These are phyloP conservation scores for Cyprinodon tularosa DNA, from an alignment of 2,113 vertebrate species.

Conservation along the genomic window DNA sequence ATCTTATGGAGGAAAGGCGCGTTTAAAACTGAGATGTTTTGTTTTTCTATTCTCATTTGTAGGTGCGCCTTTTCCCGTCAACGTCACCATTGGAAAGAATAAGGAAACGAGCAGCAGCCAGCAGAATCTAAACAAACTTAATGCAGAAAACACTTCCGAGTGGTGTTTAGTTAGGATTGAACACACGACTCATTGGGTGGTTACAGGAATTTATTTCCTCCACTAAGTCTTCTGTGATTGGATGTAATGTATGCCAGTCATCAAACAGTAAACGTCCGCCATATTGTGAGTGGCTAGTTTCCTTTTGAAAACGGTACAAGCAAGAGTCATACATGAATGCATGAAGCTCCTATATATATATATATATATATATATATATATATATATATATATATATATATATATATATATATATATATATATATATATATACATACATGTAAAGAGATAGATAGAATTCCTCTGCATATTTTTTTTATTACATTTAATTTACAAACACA, in stretches of 20 bases:
- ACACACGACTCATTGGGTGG: slow-evolving; percentile 46
- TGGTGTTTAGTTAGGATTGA: not conserved
- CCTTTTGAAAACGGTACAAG: not conserved
- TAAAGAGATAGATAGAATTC: too few relatives aligned
- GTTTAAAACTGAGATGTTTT: not conserved
- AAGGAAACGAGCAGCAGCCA: accelerated
- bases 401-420: too few relatives aligned
- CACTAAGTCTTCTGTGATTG: slow-evolving; percentile 30
- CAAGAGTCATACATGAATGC: too few relatives aligned
- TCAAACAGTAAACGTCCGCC: not conserved
- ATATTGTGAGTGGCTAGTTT: not conserved
- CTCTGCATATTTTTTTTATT: not conserved
- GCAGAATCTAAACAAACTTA: accelerated
- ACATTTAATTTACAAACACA: not conserved
- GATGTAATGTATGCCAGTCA: not conserved
- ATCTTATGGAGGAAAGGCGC: not conserved
- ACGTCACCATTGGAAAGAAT: not conserved
- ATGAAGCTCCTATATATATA: too few relatives aligned
- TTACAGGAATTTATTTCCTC: not conserved
- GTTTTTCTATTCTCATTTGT: not conserved
- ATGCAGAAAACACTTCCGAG: not conserved
- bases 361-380: too few relatives aligned
- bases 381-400: too few relatives aligned
- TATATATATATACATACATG: too few relatives aligned
- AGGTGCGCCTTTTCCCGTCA: not conserved